Evolutionary conservation across 2,797 vertebrate species (phyloP).

Genomic region (Dendrocincla fuliginosa): DNA sequence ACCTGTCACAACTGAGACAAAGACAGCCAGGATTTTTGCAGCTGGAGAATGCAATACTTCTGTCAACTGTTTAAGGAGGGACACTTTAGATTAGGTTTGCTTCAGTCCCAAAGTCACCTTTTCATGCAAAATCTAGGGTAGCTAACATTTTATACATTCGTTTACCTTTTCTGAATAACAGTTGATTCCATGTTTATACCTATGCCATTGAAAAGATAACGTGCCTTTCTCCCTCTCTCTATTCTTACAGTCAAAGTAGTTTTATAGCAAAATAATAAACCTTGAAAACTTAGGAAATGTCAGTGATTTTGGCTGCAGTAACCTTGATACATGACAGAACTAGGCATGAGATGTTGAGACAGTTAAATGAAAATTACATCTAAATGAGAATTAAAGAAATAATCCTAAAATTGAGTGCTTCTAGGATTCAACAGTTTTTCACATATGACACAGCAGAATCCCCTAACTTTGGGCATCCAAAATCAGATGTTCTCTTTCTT

Average conservation of each 20-base stretch:
- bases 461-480: not conserved
- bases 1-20: not conserved
- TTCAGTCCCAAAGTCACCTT: not conserved
- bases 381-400: not conserved
- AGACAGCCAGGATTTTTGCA: not conserved
- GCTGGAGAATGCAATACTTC: not conserved
- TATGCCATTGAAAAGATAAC: not conserved
- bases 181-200: not conserved
- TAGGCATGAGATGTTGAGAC: not conserved
- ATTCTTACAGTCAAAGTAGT: not conserved
- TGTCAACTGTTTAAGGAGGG: not conserved
- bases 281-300: not conserved
- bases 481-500: not conserved
- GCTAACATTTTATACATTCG: not conserved
- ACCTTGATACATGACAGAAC: not conserved
- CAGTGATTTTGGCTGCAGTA: not conserved
- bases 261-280: not conserved
- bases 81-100: not conserved
- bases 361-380: not conserved
- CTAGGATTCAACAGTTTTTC: not conserved
- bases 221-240: not conserved
- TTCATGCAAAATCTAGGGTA: not conserved
- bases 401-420: not conserved
- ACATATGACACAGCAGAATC: rapidly evolving
- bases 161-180: not conserved